Evolutionary conservation across 1,140 invertebrate genomes (phyloP).

Genomic region (Rhyzopertha dominica): DNA sequence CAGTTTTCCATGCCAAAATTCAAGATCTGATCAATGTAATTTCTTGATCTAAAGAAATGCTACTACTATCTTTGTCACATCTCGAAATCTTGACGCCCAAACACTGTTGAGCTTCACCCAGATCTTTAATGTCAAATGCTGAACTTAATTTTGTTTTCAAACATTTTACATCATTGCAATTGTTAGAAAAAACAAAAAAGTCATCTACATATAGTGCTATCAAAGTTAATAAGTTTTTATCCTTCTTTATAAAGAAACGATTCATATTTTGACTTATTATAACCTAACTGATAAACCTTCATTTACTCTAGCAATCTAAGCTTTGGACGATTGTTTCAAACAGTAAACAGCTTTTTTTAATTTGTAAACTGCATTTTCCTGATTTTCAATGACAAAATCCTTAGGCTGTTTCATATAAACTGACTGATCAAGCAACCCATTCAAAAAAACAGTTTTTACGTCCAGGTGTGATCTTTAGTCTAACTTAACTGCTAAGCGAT

Average conservation of each 20-base stretch:
- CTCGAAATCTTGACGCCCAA: constrained; percentile 30
- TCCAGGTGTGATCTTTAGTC: constrained; percentile 31
- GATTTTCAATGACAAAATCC: constrained; percentile 25
- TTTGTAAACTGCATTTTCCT: constrained; percentile 34
- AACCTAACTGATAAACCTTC: constrained; percentile 7
- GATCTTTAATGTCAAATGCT: constrained; percentile 30
- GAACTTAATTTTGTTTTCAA: constrained; percentile 18
- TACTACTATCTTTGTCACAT: no score
- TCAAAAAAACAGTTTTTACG: constrained; percentile 44
- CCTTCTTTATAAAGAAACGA: constrained; percentile 31
- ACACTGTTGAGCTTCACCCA: constrained; percentile 24
- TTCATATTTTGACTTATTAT: constrained; percentile 18
- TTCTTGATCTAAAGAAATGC: no score
- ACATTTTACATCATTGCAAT: constrained; percentile 12
- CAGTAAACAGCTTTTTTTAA: constrained; percentile 46
- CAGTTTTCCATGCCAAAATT: no score
- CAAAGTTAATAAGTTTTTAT: constrained; percentile 16
- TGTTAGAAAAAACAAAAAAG: constrained; percentile 29
- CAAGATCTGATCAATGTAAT: no score
- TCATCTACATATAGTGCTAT: constrained; percentile 38
- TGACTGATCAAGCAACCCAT: constrained; percentile 45
- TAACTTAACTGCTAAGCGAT: constrained; percentile 37
- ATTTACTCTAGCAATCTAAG: constrained; percentile 39
- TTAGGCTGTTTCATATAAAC: constrained; percentile 45
- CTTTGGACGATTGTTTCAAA: constrained; percentile 40